Evolutionary conservation across 1,140 invertebrate genomes (phyloP).

Genomic region (Drosophila azteca): DNA sequence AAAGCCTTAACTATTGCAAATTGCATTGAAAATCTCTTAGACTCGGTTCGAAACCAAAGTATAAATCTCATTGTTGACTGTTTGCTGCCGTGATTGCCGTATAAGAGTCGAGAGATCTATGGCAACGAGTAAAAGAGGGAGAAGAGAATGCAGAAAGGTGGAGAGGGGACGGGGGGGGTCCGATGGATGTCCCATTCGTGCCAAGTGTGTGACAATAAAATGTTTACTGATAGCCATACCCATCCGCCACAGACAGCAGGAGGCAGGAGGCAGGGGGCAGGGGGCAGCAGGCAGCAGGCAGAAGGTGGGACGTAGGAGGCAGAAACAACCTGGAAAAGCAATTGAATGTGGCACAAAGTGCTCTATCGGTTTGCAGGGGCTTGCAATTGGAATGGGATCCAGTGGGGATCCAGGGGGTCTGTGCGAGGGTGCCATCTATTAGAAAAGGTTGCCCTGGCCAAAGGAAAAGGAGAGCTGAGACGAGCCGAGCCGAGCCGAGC

Average conservation of each 20-base stretch:
- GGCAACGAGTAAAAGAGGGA: conserved; percentile 41
- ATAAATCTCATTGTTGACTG: conserved; percentile 75
- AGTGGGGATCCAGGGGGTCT: no score
- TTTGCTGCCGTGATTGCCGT: conserved; percentile 75
- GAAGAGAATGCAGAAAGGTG: not conserved
- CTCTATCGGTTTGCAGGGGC: conserved; percentile 37
- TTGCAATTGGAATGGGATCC: conserved; percentile 4
- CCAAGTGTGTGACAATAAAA: conserved; percentile 82
- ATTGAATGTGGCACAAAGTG: conserved; percentile 79
- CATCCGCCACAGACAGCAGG: conserved; percentile 11
- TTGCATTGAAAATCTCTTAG: conserved; percentile 51
- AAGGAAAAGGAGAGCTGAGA: no score
- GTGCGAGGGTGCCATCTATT: conserved; percentile 63
- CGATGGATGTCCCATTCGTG: conserved; percentile 69
- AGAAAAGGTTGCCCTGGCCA: conserved; percentile 73
- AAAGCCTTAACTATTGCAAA: conserved; percentile 14
- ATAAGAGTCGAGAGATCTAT: conserved; percentile 53
- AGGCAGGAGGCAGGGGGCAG: conserved; percentile 13
- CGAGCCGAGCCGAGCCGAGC: no score
- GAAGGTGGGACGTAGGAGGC: not conserved
- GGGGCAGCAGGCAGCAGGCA: conserved; percentile 5
- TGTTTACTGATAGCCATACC: conserved; percentile 77
- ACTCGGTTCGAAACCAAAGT: conserved; percentile 45
- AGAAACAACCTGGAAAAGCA: conserved; percentile 56
- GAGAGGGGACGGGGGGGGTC: not conserved